These are phyloP conservation scores for Acrobasis consociella DNA, from an alignment of 2,888 invertebrate genomes.

Conservation along the genomic window DNA sequence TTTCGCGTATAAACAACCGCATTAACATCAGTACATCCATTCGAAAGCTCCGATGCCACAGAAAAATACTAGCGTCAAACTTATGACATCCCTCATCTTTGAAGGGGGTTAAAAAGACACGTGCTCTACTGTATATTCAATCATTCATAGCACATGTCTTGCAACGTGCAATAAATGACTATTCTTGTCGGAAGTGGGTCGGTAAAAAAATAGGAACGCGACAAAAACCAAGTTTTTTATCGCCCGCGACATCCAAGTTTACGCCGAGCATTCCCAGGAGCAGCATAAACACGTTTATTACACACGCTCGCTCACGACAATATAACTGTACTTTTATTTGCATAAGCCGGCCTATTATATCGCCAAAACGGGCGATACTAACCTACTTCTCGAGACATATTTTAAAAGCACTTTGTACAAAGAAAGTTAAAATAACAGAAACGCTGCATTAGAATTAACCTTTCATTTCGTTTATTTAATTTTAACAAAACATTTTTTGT, in stretches of 20 bases:
- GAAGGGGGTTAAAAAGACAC: too few relatives aligned
- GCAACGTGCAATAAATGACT: not conserved
- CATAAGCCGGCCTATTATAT: slow-evolving; percentile 13
- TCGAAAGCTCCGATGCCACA: too few relatives aligned
- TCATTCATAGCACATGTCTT: not conserved
- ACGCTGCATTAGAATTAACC: not conserved
- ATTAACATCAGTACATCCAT: too few relatives aligned
- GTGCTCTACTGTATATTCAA: too few relatives aligned
- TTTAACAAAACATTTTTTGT: too few relatives aligned
- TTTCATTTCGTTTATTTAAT: too few relatives aligned
- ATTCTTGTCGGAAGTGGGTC: not conserved
- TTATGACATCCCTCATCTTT: too few relatives aligned
- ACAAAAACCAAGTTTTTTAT: not conserved
- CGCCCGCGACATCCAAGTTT: not conserved
- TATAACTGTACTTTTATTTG: slow-evolving; percentile 18
- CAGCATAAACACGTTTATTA: slow-evolving; percentile 13
- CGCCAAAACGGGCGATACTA: slow-evolving; percentile 2
- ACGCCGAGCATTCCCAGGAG: slow-evolving; percentile 1
- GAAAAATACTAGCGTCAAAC: too few relatives aligned
- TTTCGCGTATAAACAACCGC: too few relatives aligned
- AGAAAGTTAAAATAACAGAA: not conserved
- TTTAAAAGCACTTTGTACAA: not conserved
- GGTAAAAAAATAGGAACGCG: not conserved
- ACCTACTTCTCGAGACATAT: slow-evolving; percentile 7
- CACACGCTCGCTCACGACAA: slow-evolving; percentile 14